Base-by-base conservation (phyloP, 1,140 invertebrate genomes). In the Drepana arcuata region DNA sequence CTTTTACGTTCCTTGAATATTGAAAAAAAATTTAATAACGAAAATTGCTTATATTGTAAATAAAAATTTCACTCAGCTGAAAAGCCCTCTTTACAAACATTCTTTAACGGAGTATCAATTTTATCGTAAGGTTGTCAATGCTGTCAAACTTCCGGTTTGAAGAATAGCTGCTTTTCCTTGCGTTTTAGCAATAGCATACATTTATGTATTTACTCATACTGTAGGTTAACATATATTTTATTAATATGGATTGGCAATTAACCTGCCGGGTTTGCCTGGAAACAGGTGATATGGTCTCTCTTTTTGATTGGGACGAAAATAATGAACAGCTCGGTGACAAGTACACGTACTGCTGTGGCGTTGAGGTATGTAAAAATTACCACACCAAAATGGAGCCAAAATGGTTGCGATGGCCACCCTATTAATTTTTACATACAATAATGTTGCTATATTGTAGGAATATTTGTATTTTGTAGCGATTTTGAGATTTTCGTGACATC, bases 241-340 rank as follows among this genome's bases (percentile, higher is more conserved):
- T n/a, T n/a, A 79, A 71, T 46, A 83, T 86, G 68, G 84, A 87
- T 67, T 84, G 86, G 81, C 80, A 85, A 72, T 67, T 81, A 71
- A 84, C 86, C 28, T 88, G 86, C 52, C 63, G 86, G 30, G 74
- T 87, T 43, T 88, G 86, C 51, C 55, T 88, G 37, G 82, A 85
- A 46, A 81, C 75, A 31, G 84, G 85, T 26, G 79, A 84, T 50
- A 81, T 84, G 66, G 83, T 82, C 34, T 85, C 84, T n/a, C 65
- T 86, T 2, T 87, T 85, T 49, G 80, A 84, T 65, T 82, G 78
- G 58, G 85, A 86, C 41, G 73, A 84, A 77, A 70, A 84, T 68
- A 72, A 81, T 31, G 85, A 86, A 52, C 84, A 85, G 62, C 83
- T 88, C 16, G 64, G 79, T 41, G 85, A 87, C 47, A 87, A 87